Percentiles rank a stretch among this genome's conserved stretches.
These are phyloP conservation scores for Pentamera pediparva DNA, from an alignment of 53 echinoderm and acorn worm species.

Conservation along the genomic window DNA sequence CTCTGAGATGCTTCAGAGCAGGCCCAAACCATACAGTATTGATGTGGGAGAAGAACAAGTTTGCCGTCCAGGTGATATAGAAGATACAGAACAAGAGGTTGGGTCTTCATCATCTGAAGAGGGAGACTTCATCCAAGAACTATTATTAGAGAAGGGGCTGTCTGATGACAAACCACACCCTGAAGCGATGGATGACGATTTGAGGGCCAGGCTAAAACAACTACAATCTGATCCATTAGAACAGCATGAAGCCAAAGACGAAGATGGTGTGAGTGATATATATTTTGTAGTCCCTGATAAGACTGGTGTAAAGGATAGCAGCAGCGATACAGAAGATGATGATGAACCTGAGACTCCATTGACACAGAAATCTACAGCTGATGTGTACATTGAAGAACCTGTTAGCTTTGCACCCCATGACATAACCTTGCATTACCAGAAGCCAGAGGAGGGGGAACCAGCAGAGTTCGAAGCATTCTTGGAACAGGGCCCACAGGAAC, in stretches of 20 bases:
- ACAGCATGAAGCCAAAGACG: neutral
- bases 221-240: neutral
- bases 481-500: neutral
- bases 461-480: neutral
- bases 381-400: neutral
- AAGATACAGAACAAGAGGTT: neutral
- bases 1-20: too few species aligned
- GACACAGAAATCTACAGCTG: constrained; percentile 1
- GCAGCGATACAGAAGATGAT: constrained; percentile 8
- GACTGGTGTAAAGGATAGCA: constrained; percentile 8
- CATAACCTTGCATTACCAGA: neutral
- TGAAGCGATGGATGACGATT: neutral
- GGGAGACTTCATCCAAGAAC: neutral
- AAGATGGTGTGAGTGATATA: constrained; percentile 6
- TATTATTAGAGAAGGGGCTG: neutral
- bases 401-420: neutral
- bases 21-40: neutral
- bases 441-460: neutral
- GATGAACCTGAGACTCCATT: neutral
- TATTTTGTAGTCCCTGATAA: constrained; percentile 17
- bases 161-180: neutral
- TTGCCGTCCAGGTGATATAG: neutral
- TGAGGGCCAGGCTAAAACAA: neutral
- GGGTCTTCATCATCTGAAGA: neutral
- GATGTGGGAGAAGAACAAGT: neutral